Evolutionary conservation across 2,888 invertebrate genomes (phyloP).

Genomic region (Neelides folsomi): DNA sequence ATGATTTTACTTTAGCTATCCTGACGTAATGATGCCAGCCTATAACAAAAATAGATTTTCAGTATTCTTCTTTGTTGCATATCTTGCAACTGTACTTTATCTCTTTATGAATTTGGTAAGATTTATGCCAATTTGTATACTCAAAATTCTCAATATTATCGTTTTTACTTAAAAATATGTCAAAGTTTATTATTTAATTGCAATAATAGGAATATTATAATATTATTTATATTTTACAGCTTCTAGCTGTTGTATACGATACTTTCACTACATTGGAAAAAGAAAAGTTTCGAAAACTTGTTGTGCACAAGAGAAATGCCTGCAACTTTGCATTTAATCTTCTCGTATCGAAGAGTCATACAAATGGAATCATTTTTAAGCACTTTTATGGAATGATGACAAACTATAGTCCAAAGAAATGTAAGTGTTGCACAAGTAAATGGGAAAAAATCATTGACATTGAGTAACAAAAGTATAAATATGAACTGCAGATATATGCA

Average conservation of each 20-base stretch:
- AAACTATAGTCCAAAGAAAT: conserved; percentile 59
- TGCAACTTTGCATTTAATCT: conserved; percentile 68
- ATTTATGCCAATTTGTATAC: no score
- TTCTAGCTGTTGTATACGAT: conserved; percentile 81
- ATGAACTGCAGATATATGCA: no score
- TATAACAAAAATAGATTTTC: conserved; percentile 67
- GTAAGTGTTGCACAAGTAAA: no score
- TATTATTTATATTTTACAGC: conserved; percentile 41
- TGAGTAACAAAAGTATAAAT: no score
- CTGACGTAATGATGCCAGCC: conserved; percentile 86
- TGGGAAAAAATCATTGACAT: no score
- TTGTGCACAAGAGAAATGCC: conserved; percentile 66
- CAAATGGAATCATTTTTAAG: conserved; percentile 48
- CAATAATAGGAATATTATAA: conserved; percentile 3
- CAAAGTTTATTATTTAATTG: conserved; percentile 8
- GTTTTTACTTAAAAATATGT: no score
- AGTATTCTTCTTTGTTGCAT: conserved; percentile 72
- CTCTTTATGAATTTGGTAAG: conserved; percentile 77
- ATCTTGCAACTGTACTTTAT: conserved; percentile 69
- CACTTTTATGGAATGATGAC: conserved; percentile 70
- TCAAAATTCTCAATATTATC: no score
- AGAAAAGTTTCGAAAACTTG: conserved; percentile 66
- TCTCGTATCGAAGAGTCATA: conserved; percentile 61
- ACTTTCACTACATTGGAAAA: conserved; percentile 74
- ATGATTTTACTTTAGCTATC: conserved; percentile 51